A percentile compares a stretch with the other conserved stretches of the same genome.
phyloP scores from a whole-genome alignment of 2,888 invertebrate genomes.

The Conistra vaccinii region DNA sequence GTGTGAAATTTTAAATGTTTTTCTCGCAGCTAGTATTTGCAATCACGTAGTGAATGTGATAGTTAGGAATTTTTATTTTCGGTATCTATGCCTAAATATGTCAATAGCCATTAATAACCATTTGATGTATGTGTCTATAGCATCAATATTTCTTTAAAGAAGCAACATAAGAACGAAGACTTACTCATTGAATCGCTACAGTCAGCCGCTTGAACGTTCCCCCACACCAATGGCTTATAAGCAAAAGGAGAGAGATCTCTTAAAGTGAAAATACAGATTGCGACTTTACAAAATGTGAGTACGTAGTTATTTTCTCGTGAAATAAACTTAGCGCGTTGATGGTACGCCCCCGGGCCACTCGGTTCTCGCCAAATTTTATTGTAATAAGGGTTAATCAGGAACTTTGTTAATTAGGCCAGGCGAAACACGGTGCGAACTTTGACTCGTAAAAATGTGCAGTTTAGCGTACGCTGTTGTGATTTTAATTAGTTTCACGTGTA shows the following conservation, averaged over 20 bases:
- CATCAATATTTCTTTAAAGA: background rate
- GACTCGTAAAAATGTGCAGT: constrained; percentile 58
- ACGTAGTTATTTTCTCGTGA: constrained; percentile 68
- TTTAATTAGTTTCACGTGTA: constrained; percentile 61
- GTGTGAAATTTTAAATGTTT: background rate
- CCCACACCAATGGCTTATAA: constrained; percentile 69
- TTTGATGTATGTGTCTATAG: background rate
- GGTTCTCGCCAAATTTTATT: constrained; percentile 63
- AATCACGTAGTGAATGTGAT: background rate
- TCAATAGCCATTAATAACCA: too few relatives aligned
- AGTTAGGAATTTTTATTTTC: background rate
- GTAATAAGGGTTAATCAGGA: constrained; percentile 65
- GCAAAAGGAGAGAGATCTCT: constrained; percentile 75
- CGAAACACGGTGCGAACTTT: constrained; percentile 56
- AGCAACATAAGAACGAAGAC: background rate
- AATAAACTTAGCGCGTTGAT: constrained; percentile 69
- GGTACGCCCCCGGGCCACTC: constrained; percentile 55
- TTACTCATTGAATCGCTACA: constrained; percentile 25
- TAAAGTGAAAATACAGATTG: constrained; percentile 80
- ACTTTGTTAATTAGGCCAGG: constrained; percentile 63
- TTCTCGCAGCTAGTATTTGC: background rate
- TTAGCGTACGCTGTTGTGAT: constrained; percentile 46
- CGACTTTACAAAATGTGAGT: constrained; percentile 73
- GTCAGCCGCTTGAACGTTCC: constrained; percentile 48
- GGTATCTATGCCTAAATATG: background rate